Evolutionary conservation across 1,140 invertebrate species (phyloP), one percentile per base, ranked within the genome.

Genomic region (Drosophila punjabiensis): DNA sequence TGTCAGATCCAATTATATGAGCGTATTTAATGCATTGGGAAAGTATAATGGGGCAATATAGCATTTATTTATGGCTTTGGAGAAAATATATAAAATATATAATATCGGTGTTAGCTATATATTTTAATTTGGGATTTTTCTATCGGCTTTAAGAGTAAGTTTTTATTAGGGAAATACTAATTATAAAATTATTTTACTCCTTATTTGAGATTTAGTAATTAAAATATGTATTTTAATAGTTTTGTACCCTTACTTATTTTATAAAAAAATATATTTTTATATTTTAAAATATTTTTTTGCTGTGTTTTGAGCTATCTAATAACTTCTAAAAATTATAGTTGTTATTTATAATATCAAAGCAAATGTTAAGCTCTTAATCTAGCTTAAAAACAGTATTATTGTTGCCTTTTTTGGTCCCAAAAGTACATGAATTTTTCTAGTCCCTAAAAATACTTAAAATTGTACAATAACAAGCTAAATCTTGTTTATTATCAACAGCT

Each of bases 1-100:
- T 76, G 73, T 76, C 73, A 65, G 41, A 65, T 41, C 45, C 69
- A 74, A 37, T 74, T 74, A 73, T 74, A 43, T 28, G 47, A 52
- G 10, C 13, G 41, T 9, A 50, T 60, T 52, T 52, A 48, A 61
- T 52, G 45, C 20, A 35, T 16, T 14, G 18, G 45, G 18, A 20
- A 30, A 24, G 39, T 68, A 61, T 61, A 41, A 50, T 73, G 53
- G 67, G 67, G 33, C 35, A 37, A 33, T 66, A 43, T 63, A 18
- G 16, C n/a, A 39, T n/a, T 28, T 24, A 41, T 24, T 33, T 47
- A 52, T 52, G 18, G 37, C 5, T 18, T 16, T 28, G 47, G 5
- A 18, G 13, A 43, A 47, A 47, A 16, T 33, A 5, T 20, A 18
- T 47, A 45, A 33, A 20, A 24, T n/a, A 14, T 33, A 43, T 32